A percentile compares a stretch with the other conserved stretches of the same genome.
Evolutionary conservation across 2,888 invertebrate genomes (phyloP).

Genomic region (Dermolepida albohirtum): DNA sequence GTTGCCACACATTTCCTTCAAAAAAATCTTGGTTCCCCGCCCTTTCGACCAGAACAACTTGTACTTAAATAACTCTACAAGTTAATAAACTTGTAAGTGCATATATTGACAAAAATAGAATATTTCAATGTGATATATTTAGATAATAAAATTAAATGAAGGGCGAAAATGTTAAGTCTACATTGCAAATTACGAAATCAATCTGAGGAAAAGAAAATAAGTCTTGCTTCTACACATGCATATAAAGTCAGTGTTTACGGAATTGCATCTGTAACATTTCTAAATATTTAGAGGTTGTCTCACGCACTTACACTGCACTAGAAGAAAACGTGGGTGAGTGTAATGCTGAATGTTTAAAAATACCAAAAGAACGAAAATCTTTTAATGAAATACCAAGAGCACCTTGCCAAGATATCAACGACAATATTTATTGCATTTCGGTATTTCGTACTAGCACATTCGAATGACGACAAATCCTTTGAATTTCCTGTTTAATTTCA

Average conservation of each 20-base stretch:
- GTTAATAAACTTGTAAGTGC: too few relatives aligned
- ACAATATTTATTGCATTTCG: constrained; percentile 19
- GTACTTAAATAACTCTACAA: too few relatives aligned
- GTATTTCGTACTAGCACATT: constrained; percentile 14
- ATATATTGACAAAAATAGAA: too few relatives aligned
- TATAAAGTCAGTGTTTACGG: background rate
- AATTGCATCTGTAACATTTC: constrained; percentile 11
- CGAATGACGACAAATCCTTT: constrained; percentile 7
- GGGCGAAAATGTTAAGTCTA: too few relatives aligned
- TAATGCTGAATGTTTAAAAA: constrained; percentile 19
- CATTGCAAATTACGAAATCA: too few relatives aligned
- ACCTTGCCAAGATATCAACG: constrained; percentile 21
- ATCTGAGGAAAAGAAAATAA: too few relatives aligned
- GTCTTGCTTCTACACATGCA: too few relatives aligned
- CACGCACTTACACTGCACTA: background rate
- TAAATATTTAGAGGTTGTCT: constrained; percentile 6
- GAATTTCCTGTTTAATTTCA: background rate
- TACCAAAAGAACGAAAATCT: constrained; percentile 11
- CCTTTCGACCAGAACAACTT: too few relatives aligned
- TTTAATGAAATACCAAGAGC: constrained; percentile 18
- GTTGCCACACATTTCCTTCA: too few relatives aligned
- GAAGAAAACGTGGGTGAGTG: background rate
- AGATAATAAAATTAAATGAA: too few relatives aligned
- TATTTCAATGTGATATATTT: too few relatives aligned
- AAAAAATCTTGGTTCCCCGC: too few relatives aligned